These are phyloP conservation scores for Oreochromis aureus DNA, from an alignment of 2,113 vertebrate genomes.

Conservation along the genomic window DNA sequence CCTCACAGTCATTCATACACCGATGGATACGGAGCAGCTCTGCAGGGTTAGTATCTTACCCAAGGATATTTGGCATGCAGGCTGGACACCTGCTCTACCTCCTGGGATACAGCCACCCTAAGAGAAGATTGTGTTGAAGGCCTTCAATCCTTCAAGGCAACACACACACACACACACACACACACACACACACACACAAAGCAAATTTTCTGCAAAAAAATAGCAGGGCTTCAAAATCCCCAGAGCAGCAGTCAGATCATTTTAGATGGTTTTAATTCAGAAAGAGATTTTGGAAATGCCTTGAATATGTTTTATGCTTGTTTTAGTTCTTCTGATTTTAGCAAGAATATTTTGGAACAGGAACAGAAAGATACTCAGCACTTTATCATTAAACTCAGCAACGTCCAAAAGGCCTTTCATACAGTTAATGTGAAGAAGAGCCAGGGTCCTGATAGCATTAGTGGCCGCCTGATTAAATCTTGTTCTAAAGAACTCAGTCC, in stretches of 20 bases:
- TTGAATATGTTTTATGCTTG: background rate
- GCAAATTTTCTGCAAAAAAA: background rate
- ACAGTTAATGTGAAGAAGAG: background rate
- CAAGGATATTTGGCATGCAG: background rate
- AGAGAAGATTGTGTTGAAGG: background rate
- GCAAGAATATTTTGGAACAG: background rate
- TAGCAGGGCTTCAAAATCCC: background rate
- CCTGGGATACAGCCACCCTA: background rate
- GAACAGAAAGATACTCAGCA: background rate
- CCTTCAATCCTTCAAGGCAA: background rate
- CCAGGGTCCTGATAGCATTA: rapidly evolving
- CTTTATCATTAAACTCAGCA: background rate
- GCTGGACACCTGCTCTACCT: background rate
- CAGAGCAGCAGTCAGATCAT: background rate
- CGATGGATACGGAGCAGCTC: background rate
- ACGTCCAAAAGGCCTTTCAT: background rate
- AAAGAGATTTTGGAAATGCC: background rate
- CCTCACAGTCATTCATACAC: background rate
- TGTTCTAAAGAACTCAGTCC: background rate
- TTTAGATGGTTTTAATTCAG: background rate
- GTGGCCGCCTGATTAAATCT: background rate
- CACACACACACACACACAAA: background rate
- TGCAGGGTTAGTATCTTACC: rapidly evolving
- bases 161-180: too few species aligned
- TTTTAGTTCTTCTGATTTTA: background rate